Evolutionary conservation across 2,888 invertebrate genomes (phyloP).

Genomic region (Leptopterna dolabrata): DNA sequence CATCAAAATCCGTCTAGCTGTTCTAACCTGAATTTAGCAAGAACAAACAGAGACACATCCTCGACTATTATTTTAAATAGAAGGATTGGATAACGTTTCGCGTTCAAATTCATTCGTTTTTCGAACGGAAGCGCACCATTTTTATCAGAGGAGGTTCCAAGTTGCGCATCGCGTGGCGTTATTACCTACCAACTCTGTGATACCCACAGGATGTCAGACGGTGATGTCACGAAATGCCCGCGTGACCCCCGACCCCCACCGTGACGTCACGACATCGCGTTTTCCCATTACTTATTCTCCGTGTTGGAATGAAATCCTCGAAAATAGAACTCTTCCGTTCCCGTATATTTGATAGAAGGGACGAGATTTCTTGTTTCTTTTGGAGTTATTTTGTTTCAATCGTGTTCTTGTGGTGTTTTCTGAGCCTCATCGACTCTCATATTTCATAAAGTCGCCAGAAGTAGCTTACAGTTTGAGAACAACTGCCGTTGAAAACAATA

Average conservation of each 20-base stretch:
- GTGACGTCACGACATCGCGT: slow-evolving; percentile 1
- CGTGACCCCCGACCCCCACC: neutral
- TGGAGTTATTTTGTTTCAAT: neutral
- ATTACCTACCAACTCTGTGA: slow-evolving; percentile 1
- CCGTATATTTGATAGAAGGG: too few species aligned
- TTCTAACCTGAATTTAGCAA: too few species aligned
- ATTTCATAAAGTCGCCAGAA: too few species aligned
- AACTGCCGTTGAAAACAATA: too few species aligned
- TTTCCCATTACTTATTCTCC: neutral
- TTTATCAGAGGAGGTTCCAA: neutral
- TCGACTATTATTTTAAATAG: too few species aligned
- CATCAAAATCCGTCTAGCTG: too few species aligned
- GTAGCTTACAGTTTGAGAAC: too few species aligned
- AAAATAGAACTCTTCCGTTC: neutral
- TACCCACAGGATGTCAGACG: neutral
- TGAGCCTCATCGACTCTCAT: too few species aligned
- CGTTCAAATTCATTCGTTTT: too few species aligned
- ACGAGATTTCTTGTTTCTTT: neutral
- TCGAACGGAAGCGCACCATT: neutral
- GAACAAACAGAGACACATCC: too few species aligned
- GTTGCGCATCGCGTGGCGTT: neutral
- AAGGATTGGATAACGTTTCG: too few species aligned
- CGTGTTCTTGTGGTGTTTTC: too few species aligned
- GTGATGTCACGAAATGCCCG: slow-evolving; percentile 1
- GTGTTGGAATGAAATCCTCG: neutral